Base-by-base conservation (phyloP, 1,140 invertebrate genomes). In the Rhizoglyphus robini region DNA sequence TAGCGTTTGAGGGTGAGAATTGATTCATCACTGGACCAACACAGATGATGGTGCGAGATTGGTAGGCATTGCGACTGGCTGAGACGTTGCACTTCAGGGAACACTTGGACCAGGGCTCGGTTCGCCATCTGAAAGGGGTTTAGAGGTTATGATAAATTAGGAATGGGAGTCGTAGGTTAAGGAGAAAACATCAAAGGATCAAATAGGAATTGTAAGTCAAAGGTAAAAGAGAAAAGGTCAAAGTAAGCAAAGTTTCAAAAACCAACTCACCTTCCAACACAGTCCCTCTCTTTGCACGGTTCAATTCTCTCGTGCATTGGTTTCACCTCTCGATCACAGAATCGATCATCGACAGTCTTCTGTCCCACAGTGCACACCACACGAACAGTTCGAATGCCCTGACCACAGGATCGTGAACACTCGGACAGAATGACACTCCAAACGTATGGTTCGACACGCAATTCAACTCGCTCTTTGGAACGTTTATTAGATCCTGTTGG, bases 191-290 rank as follows among this genome's bases (percentile, higher is more conserved):
- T n/a, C n/a, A n/a, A n/a, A n/a, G n/a, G n/a, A n/a, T n/a, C n/a
- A n/a, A n/a, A n/a, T 8, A 46, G 8, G 8, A 46, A n/a, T 46
- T 46, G 8, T 41, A n/a, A n/a, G 8, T 20, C 3, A 46, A 58
- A 58, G 29, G 15, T 30, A 18, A 8, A 8, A 54, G 29, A 34
- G 15, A 34, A 58, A 58, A 58, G n/a, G 25, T 58, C n/a, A 3
- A 34, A 58, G 15, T 20, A 5, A 60, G 25, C 5, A 8, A 61
- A 31, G 1, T 62, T 18, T 20, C 18, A 46, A 25, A 1, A 34
- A 57, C 18, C 27, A 2, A 51, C 38, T 49, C 67, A 71, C 70
- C 63, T 70, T 66, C 69, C 70, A n/a, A 49, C 34, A 61, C 70
- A 71, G 13, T 66, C 63, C 13, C 68, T 67, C 29, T 46, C 36